These are phyloP conservation scores for Scaptomyza polygonia DNA, from an alignment of 2,888 invertebrate species.

Conservation along the genomic window DNA sequence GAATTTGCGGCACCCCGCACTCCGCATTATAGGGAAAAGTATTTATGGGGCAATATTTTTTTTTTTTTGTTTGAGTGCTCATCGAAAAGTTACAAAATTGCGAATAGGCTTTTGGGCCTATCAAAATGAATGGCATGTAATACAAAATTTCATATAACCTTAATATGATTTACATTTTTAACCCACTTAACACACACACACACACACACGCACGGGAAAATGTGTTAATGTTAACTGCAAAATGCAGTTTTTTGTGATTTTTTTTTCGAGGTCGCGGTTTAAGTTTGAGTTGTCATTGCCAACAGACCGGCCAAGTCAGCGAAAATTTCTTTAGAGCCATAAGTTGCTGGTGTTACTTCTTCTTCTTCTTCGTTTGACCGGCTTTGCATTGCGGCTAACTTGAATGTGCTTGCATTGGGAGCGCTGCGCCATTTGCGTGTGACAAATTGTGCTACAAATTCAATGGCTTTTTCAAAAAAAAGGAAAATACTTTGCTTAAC, in stretches of 20 bases:
- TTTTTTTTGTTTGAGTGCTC: not conserved
- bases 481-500: not conserved
- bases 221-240: not conserved
- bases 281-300: constrained; percentile 21
- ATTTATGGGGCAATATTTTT: constrained; percentile 22
- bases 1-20: constrained; percentile 22
- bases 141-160: not conserved
- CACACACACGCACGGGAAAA: too few relatives aligned
- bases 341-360: not conserved
- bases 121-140: too few relatives aligned
- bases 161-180: not conserved
- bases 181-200: not conserved
- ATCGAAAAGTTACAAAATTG: not conserved
- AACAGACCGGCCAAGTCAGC: constrained; percentile 27
- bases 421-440: constrained; percentile 50
- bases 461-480: constrained; percentile 27
- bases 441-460: constrained; percentile 60
- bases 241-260: constrained; percentile 7
- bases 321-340: constrained; percentile 3
- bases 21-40: constrained; percentile 1
- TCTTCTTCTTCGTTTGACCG: constrained; percentile 29
- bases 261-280: constrained; percentile 26
- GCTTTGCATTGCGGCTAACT: constrained; percentile 37
- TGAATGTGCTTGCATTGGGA: constrained; percentile 52
- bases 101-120: too few relatives aligned